phyloP scores from a whole-genome alignment of 2,888 invertebrate genomes.

The Microplitis manilae region DNA sequence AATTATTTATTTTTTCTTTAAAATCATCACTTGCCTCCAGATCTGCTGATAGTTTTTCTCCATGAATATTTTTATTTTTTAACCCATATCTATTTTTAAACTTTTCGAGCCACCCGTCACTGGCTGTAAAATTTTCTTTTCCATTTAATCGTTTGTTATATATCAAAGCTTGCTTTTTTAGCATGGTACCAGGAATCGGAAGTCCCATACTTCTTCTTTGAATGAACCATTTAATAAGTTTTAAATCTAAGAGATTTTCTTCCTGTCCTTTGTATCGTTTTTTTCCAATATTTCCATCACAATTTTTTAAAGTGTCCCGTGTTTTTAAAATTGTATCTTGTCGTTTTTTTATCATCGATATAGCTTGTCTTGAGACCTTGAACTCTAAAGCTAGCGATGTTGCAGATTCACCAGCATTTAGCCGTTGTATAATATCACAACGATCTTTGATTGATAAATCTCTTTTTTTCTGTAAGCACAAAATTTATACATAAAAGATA shows the following conservation, averaged over 20 bases:
- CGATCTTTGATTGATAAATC: too few relatives aligned
- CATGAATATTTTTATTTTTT: background rate
- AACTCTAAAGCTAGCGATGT: too few relatives aligned
- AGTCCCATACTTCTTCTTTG: constrained; percentile 24
- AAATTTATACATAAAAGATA: too few relatives aligned
- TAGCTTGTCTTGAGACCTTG: too few relatives aligned
- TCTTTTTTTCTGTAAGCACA: too few relatives aligned
- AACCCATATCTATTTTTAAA: constrained; percentile 42
- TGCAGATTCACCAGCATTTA: too few relatives aligned
- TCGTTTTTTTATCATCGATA: too few relatives aligned
- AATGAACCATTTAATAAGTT: constrained; percentile 27
- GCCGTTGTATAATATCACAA: too few relatives aligned
- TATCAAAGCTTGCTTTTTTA: constrained; percentile 28
- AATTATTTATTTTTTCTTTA: background rate
- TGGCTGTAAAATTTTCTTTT: constrained; percentile 26
- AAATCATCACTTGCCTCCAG: constrained; percentile 27
- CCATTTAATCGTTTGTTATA: constrained; percentile 15
- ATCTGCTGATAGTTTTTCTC: constrained; percentile 34
- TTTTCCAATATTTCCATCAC: constrained; percentile 7
- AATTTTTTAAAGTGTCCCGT: constrained; percentile 8
- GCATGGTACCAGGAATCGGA: constrained; percentile 20
- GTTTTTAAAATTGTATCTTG: too few relatives aligned
- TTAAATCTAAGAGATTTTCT: constrained; percentile 23
- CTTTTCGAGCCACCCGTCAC: constrained; percentile 29
- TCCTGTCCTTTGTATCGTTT: constrained; percentile 14